Evolutionary conservation across 2,113 vertebrate genomes (phyloP), one percentile per base, ranked within the genome.

Genomic region (Coptodon bakossiorum): DNA sequence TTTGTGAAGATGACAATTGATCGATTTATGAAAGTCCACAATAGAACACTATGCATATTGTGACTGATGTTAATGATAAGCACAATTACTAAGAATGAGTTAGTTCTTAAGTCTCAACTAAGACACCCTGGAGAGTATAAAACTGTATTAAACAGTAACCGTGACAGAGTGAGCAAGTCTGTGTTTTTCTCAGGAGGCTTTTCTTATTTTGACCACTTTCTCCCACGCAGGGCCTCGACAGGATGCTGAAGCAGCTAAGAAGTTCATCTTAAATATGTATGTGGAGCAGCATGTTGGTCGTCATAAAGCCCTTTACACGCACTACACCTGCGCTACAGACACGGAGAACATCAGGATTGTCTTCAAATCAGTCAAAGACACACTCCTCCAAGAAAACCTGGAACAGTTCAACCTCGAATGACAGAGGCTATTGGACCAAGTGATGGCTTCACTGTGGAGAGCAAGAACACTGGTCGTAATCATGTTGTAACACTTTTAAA

Each of bases 281-380:
- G 84, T 95, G 90, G 94, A 96, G 27, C 93, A 94, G 83, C 97
- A 97, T 84, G 83, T 89, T 0, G 95, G 95, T 16, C 97, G 95
- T 48, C 92, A 95, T 13, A 97, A 97, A 86, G 85, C 88, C 22
- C 96, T 98, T 76, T 98, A 97, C 84, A 92, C 92, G 3, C 97
- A 98, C 93, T 98, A 97, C 93, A 98, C 97, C 6, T 98, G 97
- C n/a, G 97, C 97, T 40, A 98, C 97, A 0, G 97, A 98, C 93
- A 98, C 97, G 0, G 96, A 98, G 87, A 98, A 98, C 79, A 98
- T 96, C 85, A 76, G 92, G 36, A 94, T 97, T 2, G 96, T 98
- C 84, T 98, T 98, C 8, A 94, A 90, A 56, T 95, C 93, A 6
- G 97, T 98, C 78, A 97, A 96, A 89, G 96, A 98, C 85, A 98